Evolutionary conservation across 2,888 invertebrate species (phyloP).

Genomic region (Lithophane ornitopus): DNA sequence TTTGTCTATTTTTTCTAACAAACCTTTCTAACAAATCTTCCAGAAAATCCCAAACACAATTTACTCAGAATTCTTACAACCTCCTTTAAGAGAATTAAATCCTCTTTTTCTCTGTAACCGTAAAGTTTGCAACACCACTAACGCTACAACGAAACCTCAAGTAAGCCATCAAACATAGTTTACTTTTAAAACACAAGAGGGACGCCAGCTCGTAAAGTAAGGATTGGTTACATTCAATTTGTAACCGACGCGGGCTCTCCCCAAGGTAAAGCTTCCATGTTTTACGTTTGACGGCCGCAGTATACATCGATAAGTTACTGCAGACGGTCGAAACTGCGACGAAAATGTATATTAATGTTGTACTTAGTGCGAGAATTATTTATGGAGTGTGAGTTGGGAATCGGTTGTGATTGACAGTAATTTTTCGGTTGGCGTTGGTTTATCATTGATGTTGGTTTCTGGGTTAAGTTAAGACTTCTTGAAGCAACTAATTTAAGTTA

Average conservation of each 20-base stretch:
- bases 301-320: slow-evolving; percentile 61
- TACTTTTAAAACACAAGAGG: slow-evolving; percentile 57
- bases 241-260: slow-evolving; percentile 50
- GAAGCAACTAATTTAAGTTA: not conserved
- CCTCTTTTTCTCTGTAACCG: not conserved
- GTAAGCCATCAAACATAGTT: slow-evolving; percentile 47
- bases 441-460: not conserved
- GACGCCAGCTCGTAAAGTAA: slow-evolving; percentile 50
- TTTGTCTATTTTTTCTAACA: not conserved
- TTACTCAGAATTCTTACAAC: not conserved
- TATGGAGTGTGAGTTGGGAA: slow-evolving; percentile 7
- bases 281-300: slow-evolving; percentile 49
- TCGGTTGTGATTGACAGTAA: not conserved
- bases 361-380: slow-evolving; percentile 29
- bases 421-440: not conserved
- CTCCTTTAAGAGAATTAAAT: not conserved
- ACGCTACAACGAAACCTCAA: slow-evolving; percentile 9
- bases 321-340: slow-evolving; percentile 27
- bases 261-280: slow-evolving; percentile 48
- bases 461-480: not conserved
- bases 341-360: slow-evolving; percentile 54
- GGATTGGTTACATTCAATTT: slow-evolving; percentile 61
- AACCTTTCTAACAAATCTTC: not conserved
- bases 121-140: slow-evolving; percentile 11
- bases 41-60: not conserved